Evolutionary conservation across 2,888 invertebrate genomes (phyloP).

Genomic region (Polydrusus cervinus): DNA sequence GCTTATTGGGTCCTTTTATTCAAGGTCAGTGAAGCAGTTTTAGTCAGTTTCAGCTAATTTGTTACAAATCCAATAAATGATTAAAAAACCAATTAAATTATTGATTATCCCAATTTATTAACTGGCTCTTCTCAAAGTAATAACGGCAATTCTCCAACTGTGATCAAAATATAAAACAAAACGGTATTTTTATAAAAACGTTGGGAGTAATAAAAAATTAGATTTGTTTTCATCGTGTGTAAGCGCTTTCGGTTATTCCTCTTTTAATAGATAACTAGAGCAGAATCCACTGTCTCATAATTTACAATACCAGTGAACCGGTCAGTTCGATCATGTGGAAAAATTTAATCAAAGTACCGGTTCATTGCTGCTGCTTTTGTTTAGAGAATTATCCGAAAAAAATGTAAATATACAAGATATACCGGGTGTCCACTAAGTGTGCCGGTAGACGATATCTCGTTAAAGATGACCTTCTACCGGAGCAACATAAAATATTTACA

Average conservation of each 20-base stretch:
- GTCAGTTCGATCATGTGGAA: slow-evolving; percentile 36
- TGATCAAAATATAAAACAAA: not conserved
- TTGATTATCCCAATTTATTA: no score
- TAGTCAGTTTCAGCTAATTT: no score
- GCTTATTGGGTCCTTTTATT: no score
- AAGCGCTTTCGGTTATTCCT: slow-evolving; percentile 9
- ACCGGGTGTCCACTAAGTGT: no score
- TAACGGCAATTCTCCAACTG: not conserved
- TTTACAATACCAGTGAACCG: slow-evolving; percentile 32
- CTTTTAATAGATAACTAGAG: slow-evolving; percentile 25
- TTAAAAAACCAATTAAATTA: no score
- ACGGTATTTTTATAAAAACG: not conserved
- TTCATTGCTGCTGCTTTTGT: slow-evolving; percentile 11
- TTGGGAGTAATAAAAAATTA: no score
- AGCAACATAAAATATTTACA: no score
- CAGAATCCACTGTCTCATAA: slow-evolving; percentile 27
- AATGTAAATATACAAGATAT: slow-evolving; percentile 17
- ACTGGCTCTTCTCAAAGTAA: not conserved
- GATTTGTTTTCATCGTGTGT: not conserved
- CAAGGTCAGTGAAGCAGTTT: not conserved
- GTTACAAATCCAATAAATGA: no score
- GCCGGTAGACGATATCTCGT: no score
- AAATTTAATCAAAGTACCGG: slow-evolving; percentile 32
- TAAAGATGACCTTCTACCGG: no score
- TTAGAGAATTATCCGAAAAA: not conserved